phyloP scores from a whole-genome alignment of 2,797 vertebrate genomes.

The Pseudochromis fuscus region DNA sequence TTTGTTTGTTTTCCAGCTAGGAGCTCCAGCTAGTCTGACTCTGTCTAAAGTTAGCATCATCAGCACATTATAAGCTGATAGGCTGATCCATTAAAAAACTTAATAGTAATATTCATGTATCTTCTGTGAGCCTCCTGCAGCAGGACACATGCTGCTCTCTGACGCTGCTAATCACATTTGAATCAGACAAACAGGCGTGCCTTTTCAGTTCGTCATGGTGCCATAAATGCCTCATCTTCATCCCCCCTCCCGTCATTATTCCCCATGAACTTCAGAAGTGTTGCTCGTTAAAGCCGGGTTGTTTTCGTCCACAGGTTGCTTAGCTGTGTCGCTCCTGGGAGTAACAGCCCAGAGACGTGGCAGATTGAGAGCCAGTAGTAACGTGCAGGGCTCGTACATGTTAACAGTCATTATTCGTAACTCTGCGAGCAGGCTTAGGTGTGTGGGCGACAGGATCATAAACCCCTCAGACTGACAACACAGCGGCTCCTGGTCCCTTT shows the following conservation, averaged over 20 bases:
- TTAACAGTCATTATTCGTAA: slow-evolving; percentile 32
- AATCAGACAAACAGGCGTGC: slow-evolving; percentile 52
- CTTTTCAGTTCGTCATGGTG: slow-evolving; percentile 40
- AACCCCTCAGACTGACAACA: slow-evolving; percentile 40
- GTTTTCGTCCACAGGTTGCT: slow-evolving; percentile 56
- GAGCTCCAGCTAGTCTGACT: too few relatives aligned
- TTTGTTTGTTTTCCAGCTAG: not conserved
- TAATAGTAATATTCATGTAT: too few relatives aligned
- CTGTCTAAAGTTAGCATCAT: too few relatives aligned
- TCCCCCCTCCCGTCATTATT: slow-evolving; percentile 31
- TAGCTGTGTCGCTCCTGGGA: slow-evolving; percentile 37
- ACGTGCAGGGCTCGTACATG: slow-evolving; percentile 18
- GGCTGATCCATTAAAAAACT: too few relatives aligned
- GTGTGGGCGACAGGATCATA: slow-evolving; percentile 43
- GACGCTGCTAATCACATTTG: slow-evolving; percentile 55
- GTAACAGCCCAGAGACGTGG: slow-evolving; percentile 39
- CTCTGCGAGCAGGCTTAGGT: slow-evolving; percentile 13
- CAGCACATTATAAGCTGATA: too few relatives aligned
- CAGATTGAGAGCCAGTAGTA: slow-evolving; percentile 31
- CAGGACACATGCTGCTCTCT: slow-evolving; percentile 10
- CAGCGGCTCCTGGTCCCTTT: slow-evolving; percentile 39
- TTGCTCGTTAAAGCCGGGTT: slow-evolving; percentile 31
- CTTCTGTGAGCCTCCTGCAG: too few relatives aligned
- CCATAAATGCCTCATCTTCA: slow-evolving; percentile 48
- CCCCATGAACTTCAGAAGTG: slow-evolving; percentile 39